Evolutionary conservation across 2,113 vertebrate genomes (phyloP), one percentile per base, ranked within the genome.

Genomic region (Colaptes auratus): DNA sequence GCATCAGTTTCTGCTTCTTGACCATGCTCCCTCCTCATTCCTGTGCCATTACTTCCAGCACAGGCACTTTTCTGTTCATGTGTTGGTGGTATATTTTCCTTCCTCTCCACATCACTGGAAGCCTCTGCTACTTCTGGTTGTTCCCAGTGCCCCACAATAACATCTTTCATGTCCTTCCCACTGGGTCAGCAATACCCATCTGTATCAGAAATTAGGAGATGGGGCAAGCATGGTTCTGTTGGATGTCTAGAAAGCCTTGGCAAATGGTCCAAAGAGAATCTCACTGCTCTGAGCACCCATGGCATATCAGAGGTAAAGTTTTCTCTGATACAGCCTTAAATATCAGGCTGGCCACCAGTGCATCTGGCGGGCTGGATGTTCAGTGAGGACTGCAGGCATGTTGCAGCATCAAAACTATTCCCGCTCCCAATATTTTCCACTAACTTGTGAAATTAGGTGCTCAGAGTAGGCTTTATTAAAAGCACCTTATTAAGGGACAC

Each of bases 31-130:
- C 56, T 70, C 17, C 48, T 63, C 14, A 71, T 66, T 82, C 16
- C 33, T 31, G 21, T 44, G 27, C 33, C 50, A 9, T 64, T 33
- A 50, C 5, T n/a, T 71, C 31, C 75, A 52, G 36, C 12, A 66
- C 0, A 0, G 39, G 13, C 1, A 1, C 18, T 36, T 81, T 66
- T 31, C 24, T 15, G 0, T 39, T 33, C 42, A 61, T 33, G 25
- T 7, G 5, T 42, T 2, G 0, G 17, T n/a, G 56, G 15, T 74
- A 4, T 75, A 50, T 50, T 89, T 87, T 36, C 42, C 28, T 77
- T 88, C 39, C 28, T 30, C 31, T 73, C 25, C 20, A 5, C 36
- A 27, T n/a, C 60, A 3, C 1, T 59, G 56, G 35, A 80, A 81
- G 70, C 35, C 39, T 80, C 69, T 88, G n/a, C 23, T 64, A 1